Percentiles rank a stretch among this genome's conserved stretches.
Evolutionary conservation across 2,888 invertebrate species (phyloP).

Genomic region (Timema cristinae): DNA sequence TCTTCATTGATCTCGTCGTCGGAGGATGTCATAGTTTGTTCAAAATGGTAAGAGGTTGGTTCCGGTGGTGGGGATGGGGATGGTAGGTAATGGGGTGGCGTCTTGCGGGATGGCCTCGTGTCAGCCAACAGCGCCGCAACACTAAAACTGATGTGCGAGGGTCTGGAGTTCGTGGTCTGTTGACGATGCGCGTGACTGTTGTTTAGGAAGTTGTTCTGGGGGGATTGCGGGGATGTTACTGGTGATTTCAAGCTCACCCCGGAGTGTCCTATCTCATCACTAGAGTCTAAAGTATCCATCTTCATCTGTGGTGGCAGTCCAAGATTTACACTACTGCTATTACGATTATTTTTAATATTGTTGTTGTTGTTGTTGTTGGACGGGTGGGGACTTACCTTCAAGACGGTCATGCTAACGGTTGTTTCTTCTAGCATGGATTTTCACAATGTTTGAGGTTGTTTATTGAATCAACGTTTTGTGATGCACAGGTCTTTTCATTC

Average conservation of each 20-base stretch:
- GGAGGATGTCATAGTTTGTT: constrained; percentile 49
- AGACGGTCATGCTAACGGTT: constrained; percentile 29
- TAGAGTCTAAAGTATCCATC: background rate
- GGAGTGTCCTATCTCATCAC: background rate
- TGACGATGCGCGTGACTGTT: background rate
- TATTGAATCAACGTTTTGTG: no score
- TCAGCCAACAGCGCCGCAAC: constrained; percentile 77
- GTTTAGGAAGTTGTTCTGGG: background rate
- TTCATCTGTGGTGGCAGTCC: background rate
- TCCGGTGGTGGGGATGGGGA: constrained; percentile 31
- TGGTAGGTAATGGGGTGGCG: constrained; percentile 25
- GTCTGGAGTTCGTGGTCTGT: constrained; percentile 20
- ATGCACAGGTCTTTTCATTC: no score
- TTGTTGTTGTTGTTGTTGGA: constrained; percentile 2
- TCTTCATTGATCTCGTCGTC: constrained; percentile 63
- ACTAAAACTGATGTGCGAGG: constrained; percentile 63
- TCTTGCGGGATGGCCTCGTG: constrained; percentile 46
- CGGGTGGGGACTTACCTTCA: constrained; percentile 26
- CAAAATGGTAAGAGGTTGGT: constrained; percentile 22
- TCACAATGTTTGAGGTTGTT: no score
- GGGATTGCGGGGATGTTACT: background rate
- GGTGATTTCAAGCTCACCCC: background rate
- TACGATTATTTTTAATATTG: background rate
- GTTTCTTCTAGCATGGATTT: constrained; percentile 26
- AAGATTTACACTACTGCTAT: background rate